phyloP scores from a whole-genome alignment of 2,797 vertebrate genomes.

The Tachyglossus aculeatus region DNA sequence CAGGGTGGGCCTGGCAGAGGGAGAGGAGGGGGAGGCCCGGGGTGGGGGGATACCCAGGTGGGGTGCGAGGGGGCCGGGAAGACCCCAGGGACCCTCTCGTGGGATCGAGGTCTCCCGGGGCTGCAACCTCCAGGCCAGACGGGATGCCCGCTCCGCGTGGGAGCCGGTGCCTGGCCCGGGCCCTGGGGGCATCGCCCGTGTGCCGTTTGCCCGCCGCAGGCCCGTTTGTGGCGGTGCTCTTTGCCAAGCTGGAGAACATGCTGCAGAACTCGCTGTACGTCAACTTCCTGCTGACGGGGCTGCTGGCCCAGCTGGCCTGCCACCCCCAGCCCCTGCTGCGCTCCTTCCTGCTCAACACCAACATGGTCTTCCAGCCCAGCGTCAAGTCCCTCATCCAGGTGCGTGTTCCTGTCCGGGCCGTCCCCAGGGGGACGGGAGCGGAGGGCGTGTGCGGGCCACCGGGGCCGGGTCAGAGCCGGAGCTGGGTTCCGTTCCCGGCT shows the following conservation, averaged over 20 bases:
- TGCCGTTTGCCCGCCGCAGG: constrained; percentile 74
- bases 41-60: not conserved
- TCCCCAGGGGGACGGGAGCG: no score
- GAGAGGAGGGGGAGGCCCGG: not conserved
- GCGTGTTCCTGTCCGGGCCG: not conserved
- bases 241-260: constrained; percentile 98
- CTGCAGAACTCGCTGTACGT: constrained; percentile 95
- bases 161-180: not conserved
- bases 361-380: constrained; percentile 99
- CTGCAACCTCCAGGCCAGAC: no score
- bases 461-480: no score
- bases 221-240: constrained; percentile 90
- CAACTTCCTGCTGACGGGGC: constrained; percentile 95
- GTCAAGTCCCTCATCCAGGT: constrained; percentile 98
- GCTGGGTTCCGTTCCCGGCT: no score
- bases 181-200: constrained; percentile 41
- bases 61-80: not conserved
- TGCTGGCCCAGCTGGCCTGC: constrained; percentile 92
- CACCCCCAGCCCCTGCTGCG: constrained; percentile 95
- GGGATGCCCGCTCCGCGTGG: no score
- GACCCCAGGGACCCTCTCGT: no score
- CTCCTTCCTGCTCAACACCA: constrained; percentile 98
- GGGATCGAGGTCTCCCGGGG: no score
- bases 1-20: not conserved
- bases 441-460: no score